Evolutionary conservation across 1,140 invertebrate species (phyloP).

Genomic region (Orius insidiosus): DNA sequence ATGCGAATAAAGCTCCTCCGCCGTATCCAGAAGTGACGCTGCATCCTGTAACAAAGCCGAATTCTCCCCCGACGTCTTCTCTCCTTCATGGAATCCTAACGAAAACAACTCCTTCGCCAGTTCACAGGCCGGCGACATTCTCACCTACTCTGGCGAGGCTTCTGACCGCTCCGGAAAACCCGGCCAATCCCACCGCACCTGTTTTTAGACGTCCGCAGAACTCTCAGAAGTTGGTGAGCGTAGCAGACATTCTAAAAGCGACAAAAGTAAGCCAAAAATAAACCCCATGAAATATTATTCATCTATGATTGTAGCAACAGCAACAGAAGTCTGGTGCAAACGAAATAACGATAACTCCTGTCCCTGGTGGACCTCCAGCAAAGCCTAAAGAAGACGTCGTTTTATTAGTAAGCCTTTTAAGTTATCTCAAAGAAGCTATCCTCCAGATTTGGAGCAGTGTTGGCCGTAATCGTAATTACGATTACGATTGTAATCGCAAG

Average conservation of each 20-base stretch:
- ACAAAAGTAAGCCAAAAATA: conserved; percentile 18
- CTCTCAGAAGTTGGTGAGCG: conserved; percentile 40
- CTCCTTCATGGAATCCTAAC: conserved; percentile 57
- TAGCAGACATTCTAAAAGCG: conserved; percentile 33
- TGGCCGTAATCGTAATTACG: no score
- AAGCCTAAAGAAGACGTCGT: conserved; percentile 23
- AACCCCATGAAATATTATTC: no score
- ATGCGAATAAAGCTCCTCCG: conserved; percentile 28
- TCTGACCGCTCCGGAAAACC: conserved; percentile 46
- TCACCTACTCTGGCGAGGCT: conserved; percentile 61
- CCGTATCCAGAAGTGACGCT: conserved; percentile 61
- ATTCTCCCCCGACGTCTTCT: conserved; percentile 34
- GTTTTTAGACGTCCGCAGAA: conserved; percentile 22
- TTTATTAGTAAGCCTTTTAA: conserved; percentile 21
- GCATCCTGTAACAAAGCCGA: conserved; percentile 40
- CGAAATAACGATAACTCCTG: conserved; percentile 37
- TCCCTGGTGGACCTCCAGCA: conserved; percentile 27
- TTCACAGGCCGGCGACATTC: conserved; percentile 33
- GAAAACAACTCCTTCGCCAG: conserved; percentile 25
- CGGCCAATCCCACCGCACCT: neutral
- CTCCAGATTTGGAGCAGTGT: conserved; percentile 1
- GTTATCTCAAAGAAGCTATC: conserved; percentile 19
- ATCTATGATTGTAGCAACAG: no score
- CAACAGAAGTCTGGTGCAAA: conserved; percentile 18
- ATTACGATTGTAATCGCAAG: no score